Conservation (phyloP, 2,888 invertebrate genomes). For the Scelioninae gen. 2 region DNA sequence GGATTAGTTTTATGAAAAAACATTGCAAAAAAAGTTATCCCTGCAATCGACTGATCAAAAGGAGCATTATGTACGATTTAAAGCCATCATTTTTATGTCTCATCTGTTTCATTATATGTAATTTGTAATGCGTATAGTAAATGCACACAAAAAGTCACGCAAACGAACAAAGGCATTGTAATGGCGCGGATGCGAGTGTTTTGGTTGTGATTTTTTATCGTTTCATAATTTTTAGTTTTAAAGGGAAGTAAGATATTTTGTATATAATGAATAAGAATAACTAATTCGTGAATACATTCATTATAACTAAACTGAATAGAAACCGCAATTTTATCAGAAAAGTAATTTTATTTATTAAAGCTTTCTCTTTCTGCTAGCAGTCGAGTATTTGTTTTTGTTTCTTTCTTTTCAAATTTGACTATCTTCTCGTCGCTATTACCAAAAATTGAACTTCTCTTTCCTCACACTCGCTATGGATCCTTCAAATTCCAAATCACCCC, state of each 20-base stretch:
- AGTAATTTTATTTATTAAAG: too few species aligned
- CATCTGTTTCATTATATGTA: conserved; percentile 18
- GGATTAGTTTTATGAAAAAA: conserved; percentile 6
- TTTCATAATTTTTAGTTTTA: conserved; percentile 66
- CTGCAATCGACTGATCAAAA: conserved; percentile 14
- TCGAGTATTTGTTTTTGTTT: too few species aligned
- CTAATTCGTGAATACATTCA: too few species aligned
- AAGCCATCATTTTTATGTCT: conserved; percentile 4
- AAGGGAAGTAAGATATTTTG: conserved; percentile 67
- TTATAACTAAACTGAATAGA: too few species aligned
- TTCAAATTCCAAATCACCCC: too few species aligned
- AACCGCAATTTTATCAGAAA: too few species aligned
- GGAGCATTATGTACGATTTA: conserved; percentile 16
- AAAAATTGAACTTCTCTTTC: too few species aligned
- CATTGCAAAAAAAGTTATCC: conserved; percentile 26
- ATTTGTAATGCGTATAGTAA: conserved; percentile 61
- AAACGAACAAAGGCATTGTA: conserved; percentile 59
- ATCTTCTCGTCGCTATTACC: too few species aligned
- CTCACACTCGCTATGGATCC: too few species aligned
- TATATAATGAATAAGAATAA: conserved; percentile 66
- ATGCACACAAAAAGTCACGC: conserved; percentile 29
- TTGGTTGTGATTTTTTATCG: conserved; percentile 74
- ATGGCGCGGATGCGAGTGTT: conserved; percentile 66
- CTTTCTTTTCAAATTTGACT: too few species aligned
- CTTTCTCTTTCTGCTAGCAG: too few species aligned